These are phyloP conservation scores for Carassius carassius DNA, from an alignment of 2,113 vertebrate genomes.

Conservation along the genomic window DNA sequence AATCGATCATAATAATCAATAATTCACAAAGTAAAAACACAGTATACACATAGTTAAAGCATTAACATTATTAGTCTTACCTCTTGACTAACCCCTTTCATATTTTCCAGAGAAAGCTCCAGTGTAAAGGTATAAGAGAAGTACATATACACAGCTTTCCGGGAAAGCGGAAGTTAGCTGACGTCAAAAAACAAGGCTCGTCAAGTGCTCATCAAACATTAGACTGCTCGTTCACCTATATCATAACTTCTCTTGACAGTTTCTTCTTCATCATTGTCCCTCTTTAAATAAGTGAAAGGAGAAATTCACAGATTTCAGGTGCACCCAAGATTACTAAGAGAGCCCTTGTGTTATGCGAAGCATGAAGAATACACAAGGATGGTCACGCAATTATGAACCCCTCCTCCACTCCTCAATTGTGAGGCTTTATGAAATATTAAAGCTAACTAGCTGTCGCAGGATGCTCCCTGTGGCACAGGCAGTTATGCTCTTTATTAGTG, in stretches of 20 bases:
- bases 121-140: too few relatives aligned
- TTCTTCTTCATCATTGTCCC: background rate
- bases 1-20: too few relatives aligned
- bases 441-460: constrained; percentile 58
- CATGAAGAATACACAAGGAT: background rate
- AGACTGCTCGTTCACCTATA: background rate
- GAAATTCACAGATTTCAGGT: background rate
- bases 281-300: background rate
- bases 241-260: background rate
- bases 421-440: constrained; percentile 75
- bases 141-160: too few relatives aligned
- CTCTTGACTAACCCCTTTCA: too few relatives aligned
- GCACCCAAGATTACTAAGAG: background rate
- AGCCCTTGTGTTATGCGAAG: too few relatives aligned
- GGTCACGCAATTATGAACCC: constrained; percentile 18
- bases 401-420: constrained; percentile 39
- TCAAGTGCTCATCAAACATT: background rate
- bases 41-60: too few relatives aligned
- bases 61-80: too few relatives aligned
- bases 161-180: too few relatives aligned
- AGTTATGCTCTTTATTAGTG: constrained; percentile 20
- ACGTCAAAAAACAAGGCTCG: too few relatives aligned
- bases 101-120: too few relatives aligned
- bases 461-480: constrained; percentile 53
- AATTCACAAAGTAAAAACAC: too few relatives aligned